Percentiles rank a stretch among this genome's conserved stretches.
phyloP scores from a whole-genome alignment of 2,113 vertebrate genomes.

The Smithornis capensis region DNA sequence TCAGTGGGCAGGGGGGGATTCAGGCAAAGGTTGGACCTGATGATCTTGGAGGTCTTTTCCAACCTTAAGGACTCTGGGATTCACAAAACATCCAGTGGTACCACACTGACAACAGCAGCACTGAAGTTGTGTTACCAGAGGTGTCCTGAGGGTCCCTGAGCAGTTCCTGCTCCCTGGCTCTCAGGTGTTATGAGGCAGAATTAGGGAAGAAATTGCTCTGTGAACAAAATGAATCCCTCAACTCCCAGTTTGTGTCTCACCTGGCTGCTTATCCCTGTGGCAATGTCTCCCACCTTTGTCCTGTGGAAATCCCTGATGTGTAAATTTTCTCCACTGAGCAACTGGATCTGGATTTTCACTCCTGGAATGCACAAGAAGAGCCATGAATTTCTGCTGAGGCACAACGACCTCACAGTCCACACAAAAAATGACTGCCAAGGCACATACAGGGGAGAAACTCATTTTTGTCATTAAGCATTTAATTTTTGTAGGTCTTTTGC shows the following conservation, averaged over 20 bases:
- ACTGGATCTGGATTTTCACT: conserved; percentile 88
- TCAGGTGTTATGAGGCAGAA: neutral
- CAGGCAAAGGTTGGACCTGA: too few species aligned
- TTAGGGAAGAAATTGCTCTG: neutral
- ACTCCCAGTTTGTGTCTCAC: conserved; percentile 64
- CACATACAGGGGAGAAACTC: neutral
- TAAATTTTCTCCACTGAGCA: conserved; percentile 83
- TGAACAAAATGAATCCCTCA: neutral
- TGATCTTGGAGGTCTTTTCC: neutral
- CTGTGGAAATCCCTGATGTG: conserved; percentile 89
- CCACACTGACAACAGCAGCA: neutral
- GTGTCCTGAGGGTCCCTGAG: neutral
- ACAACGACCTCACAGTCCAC: neutral
- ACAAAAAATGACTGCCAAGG: neutral
- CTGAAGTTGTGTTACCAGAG: neutral
- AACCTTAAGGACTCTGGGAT: neutral
- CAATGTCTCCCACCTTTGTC: conserved; percentile 91
- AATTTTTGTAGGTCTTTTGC: neutral
- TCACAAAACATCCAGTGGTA: neutral
- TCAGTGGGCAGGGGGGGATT: neutral
- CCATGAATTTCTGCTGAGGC: neutral
- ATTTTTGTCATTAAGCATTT: neutral
- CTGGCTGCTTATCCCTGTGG: conserved; percentile 95
- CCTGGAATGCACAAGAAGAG: conserved; percentile 70
- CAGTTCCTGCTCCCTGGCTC: neutral